Evolutionary conservation across 30 jellyfish, hydroid and myxozoan species (phyloP), one percentile per base, ranked within the genome.

Genomic region (Catostylus mosaicus): DNA sequence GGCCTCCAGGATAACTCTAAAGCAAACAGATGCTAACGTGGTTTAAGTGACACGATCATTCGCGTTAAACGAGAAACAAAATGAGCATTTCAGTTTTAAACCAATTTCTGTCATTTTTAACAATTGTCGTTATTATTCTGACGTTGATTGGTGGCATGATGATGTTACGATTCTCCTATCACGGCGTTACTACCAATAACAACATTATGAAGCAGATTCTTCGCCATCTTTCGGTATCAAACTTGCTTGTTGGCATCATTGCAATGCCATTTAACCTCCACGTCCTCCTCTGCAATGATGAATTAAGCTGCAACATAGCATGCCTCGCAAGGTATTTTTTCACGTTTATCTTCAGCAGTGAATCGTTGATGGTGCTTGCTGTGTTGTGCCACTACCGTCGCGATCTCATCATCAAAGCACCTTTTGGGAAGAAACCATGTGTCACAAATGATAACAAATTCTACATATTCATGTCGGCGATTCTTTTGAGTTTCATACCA

Each of bases 271-370:
- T 72, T 80, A 80, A 80, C 52, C n/a, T 70, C 22, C 47, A 45
- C 52, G 90, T 80, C 48, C 83, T 66, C 8, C 32, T 80, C 67
- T 80, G 90, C 78, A 36, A 48, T 7, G 84, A 35, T 1, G 69
- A 1, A 16, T 20, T 37, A 61, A 63, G 84, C 30, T 80, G 89
- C 70, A 74, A 85, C 73, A 51, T 74, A 1, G 88, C 89, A 3
- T 86, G 96, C 77, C 80, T 86, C 7, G 89, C 87, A 5, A 66
- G 96, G 67, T 86, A 86, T 46, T 63, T 51, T 34, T 43, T 86
- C 77, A 86, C 90, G 0, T 86, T 86, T 51, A 86, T 77, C 11
- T 86, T 86, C 69, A 67, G 88, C 51, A 67, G 61, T 0, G 74
- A 60, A 7, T 86, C 96, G 1, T 40, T 86, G 75, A 65, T 86